Evolutionary conservation across 2,113 vertebrate species (phyloP).

Genomic region (Bombycilla garrulus): DNA sequence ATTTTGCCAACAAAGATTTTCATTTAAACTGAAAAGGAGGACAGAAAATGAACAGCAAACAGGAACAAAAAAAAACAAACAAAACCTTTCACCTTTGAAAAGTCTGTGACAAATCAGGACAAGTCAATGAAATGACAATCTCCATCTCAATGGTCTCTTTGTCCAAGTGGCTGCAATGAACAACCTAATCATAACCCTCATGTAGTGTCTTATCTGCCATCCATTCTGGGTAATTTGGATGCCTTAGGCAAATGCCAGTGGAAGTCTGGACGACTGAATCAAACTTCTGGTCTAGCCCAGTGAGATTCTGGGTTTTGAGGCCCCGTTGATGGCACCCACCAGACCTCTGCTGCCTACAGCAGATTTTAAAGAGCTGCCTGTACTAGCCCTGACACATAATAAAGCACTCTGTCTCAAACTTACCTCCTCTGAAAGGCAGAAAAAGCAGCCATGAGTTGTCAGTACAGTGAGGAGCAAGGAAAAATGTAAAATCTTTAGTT

Average conservation of each 20-base stretch:
- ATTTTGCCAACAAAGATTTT: neutral
- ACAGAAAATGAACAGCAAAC: neutral
- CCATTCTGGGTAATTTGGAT: neutral
- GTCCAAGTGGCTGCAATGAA: neutral
- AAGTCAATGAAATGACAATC: neutral
- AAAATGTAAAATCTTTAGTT: neutral
- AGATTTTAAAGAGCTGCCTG: accelerated
- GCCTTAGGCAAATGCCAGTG: neutral
- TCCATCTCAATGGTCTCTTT: neutral
- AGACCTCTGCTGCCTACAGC: neutral
- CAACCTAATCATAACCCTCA: neutral
- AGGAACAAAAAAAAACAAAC: neutral
- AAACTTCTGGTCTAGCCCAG: neutral
- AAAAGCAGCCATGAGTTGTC: neutral
- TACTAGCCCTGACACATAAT: neutral
- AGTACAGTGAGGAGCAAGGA: neutral
- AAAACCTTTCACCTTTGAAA: neutral
- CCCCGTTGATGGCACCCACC: neutral
- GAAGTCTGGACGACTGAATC: neutral
- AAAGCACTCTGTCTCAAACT: neutral
- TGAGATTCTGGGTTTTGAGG: neutral
- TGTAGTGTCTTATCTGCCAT: neutral
- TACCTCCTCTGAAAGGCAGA: neutral
- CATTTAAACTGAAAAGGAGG: neutral
- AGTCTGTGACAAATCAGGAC: neutral